Evolutionary conservation across 2,888 invertebrate species (phyloP).

Genomic region (Epinotia demarniana): DNA sequence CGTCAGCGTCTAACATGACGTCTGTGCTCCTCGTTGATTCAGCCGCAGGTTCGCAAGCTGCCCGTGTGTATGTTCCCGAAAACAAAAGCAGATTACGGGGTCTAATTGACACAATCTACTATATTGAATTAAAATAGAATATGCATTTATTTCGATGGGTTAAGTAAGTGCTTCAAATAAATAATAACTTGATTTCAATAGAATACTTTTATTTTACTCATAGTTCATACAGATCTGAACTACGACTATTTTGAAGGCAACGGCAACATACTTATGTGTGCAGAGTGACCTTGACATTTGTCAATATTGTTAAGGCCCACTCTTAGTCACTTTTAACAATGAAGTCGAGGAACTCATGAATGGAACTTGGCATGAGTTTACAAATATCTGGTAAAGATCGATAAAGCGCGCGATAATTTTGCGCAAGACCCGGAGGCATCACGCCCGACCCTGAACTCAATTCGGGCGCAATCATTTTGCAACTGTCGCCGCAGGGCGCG

Average conservation of each 20-base stretch:
- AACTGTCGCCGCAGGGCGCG: slow-evolving; percentile 71
- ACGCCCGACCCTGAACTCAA: slow-evolving; percentile 81
- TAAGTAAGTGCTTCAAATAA: background rate
- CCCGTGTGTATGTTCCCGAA: background rate
- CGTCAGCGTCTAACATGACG: slow-evolving; percentile 33
- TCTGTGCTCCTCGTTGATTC: slow-evolving; percentile 1
- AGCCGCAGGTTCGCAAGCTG: slow-evolving; percentile 21
- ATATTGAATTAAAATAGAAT: background rate
- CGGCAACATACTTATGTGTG: too few relatives aligned
- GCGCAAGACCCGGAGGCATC: slow-evolving; percentile 82
- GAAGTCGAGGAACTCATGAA: slow-evolving; percentile 17
- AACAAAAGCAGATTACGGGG: slow-evolving; percentile 1
- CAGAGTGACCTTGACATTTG: too few relatives aligned
- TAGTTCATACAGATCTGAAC: background rate
- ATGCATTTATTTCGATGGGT: background rate
- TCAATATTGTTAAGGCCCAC: background rate
- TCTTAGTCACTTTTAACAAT: background rate
- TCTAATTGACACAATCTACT: background rate
- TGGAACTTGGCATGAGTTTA: slow-evolving; percentile 18
- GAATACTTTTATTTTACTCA: background rate
- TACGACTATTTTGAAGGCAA: background rate
- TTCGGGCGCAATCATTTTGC: slow-evolving; percentile 81
- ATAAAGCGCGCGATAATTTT: slow-evolving; percentile 56
- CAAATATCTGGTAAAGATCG: slow-evolving; percentile 16
- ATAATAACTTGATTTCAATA: background rate